Evolutionary conservation across 2,113 vertebrate genomes (phyloP), one percentile per base, ranked within the genome.

Genomic region (Phylloscopus trochilus): DNA sequence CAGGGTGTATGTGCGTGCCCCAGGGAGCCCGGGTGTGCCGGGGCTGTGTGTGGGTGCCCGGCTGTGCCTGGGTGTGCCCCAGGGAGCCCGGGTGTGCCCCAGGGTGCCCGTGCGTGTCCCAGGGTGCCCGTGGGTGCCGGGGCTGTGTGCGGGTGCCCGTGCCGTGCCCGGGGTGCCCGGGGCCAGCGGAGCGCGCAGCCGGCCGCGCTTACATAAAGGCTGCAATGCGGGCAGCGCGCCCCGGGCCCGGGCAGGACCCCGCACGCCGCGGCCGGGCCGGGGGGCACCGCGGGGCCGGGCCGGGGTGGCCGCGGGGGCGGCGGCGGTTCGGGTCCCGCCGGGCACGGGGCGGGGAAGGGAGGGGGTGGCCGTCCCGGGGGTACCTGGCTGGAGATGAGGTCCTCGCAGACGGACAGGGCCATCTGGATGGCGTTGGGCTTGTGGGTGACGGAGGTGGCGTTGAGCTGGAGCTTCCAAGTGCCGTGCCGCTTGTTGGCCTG

Each of bases 371-470:
- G 78, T 46, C 39, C 70, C 47, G n/a, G 44, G 63, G 59, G 95
- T 97, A 99, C 99, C 99, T 99, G 99, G 98, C 99, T 98, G 95
- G 99, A 99, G 98, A 99, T 99, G 97, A 99, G 99, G 96, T 99
- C 99, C 97, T 99, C 99, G 85, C 99, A 99, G 86, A 99, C 99
- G 26, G 99, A 99, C 94, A 99, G 98, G 31, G 99, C 99, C 99
- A 99, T 99, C 98, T 99, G 99, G 97, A 99, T 99, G 96, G 99
- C 99, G 95, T 99, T 99, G 97, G 98, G 98, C 77, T 99, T 99
- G 98, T 99, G 99, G 3, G 99, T 99, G 97, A 99, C 99, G 3
- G 99, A 99, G 96, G 99, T 99, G 97, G 99, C 99, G 84, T 99
- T 99, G 97, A 99, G 99, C 97, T 99, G 99, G 95, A 99, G 99